These are phyloP conservation scores for Bos javanicus DNA, from an alignment of 2,113 vertebrate species.

Conservation along the genomic window DNA sequence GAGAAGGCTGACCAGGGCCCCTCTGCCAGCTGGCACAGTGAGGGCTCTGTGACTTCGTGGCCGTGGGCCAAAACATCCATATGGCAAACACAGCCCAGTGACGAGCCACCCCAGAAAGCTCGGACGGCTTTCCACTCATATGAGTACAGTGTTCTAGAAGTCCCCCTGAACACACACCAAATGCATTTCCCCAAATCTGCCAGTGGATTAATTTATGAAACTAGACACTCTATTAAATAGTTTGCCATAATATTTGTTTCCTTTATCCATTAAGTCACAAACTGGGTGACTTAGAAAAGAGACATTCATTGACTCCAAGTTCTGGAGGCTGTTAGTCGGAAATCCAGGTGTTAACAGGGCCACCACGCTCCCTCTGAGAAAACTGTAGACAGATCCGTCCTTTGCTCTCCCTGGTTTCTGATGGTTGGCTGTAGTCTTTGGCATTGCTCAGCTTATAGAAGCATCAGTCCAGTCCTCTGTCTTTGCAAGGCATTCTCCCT, in stretches of 20 bases:
- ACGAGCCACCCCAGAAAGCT: neutral
- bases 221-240: neutral
- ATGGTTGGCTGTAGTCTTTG: too few relatives aligned
- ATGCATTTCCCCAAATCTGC: neutral
- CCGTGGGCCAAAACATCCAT: neutral
- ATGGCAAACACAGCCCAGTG: neutral
- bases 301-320: neutral
- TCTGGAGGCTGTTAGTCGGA: neutral
- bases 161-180: neutral
- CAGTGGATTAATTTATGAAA: neutral
- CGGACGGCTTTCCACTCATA: neutral
- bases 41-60: neutral
- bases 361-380: neutral
- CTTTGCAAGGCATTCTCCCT: too few relatives aligned
- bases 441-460: accelerated
- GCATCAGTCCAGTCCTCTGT: neutral
- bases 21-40: neutral
- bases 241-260: too few relatives aligned
- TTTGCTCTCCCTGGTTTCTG: neutral
- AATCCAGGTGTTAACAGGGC: neutral
- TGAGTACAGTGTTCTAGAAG: neutral
- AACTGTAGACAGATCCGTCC: neutral
- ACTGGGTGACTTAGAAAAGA: neutral
- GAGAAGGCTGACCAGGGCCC: neutral
- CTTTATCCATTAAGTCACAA: neutral